These are phyloP conservation scores for Hippocampus guttulatus DNA, from an alignment of 2,113 vertebrate species.

Conservation along the genomic window DNA sequence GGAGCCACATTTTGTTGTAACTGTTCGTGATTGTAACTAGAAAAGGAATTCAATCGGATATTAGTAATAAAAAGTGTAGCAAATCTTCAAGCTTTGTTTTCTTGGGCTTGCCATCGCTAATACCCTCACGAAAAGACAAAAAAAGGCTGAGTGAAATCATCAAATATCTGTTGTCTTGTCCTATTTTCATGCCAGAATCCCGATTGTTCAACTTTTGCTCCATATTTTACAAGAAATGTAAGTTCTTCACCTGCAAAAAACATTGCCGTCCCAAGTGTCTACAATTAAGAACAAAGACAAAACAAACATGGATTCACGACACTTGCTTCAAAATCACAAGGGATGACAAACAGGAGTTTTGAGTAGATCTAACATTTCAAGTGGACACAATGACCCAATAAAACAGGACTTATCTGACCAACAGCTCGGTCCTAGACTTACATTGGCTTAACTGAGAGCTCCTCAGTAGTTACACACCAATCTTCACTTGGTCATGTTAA, in stretches of 20 bases:
- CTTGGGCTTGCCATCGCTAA: neutral
- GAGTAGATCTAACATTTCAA: neutral
- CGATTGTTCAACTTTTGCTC: neutral
- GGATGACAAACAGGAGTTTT: conserved; percentile 7
- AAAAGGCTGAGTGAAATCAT: neutral
- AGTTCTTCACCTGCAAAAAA: neutral
- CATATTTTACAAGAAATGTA: neutral
- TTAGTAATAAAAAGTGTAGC: too few species aligned
- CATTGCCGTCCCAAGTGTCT: neutral
- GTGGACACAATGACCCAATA: neutral
- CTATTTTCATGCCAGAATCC: neutral
- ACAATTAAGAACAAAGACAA: neutral
- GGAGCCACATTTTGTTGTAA: too few species aligned
- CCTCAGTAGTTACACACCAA: neutral
- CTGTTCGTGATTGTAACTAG: too few species aligned
- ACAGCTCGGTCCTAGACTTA: conserved; percentile 17
- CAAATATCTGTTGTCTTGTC: neutral
- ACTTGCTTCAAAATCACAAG: neutral
- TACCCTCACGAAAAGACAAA: too few species aligned
- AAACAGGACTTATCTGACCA: conserved; percentile 1
- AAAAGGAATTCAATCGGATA: too few species aligned
- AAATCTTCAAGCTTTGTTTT: neutral
- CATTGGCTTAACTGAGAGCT: conserved; percentile 1
- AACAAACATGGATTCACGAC: neutral
- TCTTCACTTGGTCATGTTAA: conserved; percentile 14